These are phyloP conservation scores for Actinostola sp. DNA, from an alignment of 92 coral and sea anemone species.

Conservation along the genomic window DNA sequence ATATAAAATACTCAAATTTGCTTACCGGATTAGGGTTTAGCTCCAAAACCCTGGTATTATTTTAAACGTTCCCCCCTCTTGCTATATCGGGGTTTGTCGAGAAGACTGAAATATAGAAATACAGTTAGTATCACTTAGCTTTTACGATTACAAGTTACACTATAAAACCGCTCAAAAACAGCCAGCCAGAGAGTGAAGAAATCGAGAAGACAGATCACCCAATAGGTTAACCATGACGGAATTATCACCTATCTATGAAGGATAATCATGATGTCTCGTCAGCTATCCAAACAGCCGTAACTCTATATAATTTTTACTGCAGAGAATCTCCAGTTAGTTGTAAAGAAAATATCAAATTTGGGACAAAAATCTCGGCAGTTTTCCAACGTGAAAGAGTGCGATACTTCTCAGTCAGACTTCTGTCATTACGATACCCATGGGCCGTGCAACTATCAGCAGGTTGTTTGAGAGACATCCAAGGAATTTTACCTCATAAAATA, in stretches of 20 bases:
- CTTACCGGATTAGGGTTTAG: slow-evolving; percentile 29
- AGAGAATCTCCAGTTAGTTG: neutral
- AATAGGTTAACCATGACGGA: neutral
- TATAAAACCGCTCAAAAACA: neutral
- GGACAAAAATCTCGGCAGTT: neutral
- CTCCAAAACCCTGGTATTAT: slow-evolving; percentile 12
- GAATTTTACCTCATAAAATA: slow-evolving; percentile 8
- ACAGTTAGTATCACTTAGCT: neutral
- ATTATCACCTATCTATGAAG: slow-evolving; percentile 8
- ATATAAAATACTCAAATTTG: neutral
- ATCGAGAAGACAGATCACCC: neutral
- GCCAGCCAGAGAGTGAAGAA: neutral
- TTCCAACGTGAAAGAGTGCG: slow-evolving; percentile 1
- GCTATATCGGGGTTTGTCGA: neutral
- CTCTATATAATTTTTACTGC: neutral
- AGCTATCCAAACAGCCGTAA: neutral
- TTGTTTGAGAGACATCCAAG: slow-evolving; percentile 10
- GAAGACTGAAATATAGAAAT: neutral
- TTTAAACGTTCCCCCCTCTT: slow-evolving; percentile 6
- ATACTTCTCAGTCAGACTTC: slow-evolving; percentile 1
- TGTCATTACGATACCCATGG: slow-evolving; percentile 38
- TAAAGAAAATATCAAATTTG: neutral
- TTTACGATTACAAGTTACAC: too few relatives aligned
- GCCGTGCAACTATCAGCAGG: slow-evolving; percentile 56
- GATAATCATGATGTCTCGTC: neutral